Percentiles rank a stretch among this genome's conserved stretches.
These are phyloP conservation scores for Pandion haliaetus DNA, from an alignment of 2,113 vertebrate genomes.

Conservation along the genomic window DNA sequence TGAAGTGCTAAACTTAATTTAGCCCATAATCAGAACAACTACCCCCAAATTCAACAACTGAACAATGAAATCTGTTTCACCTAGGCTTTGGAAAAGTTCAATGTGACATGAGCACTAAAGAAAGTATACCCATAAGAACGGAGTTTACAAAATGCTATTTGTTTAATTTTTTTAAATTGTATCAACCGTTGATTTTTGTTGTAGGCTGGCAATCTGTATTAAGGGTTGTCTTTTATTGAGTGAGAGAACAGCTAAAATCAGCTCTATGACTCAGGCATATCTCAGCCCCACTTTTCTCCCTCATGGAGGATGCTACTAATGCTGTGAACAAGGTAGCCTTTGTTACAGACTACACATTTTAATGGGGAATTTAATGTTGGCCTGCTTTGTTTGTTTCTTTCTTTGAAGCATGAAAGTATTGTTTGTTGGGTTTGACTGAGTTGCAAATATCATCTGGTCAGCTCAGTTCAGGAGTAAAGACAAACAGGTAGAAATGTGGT, in stretches of 20 bases:
- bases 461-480: not conserved
- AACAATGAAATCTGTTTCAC: not conserved
- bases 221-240: not conserved
- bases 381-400: not conserved
- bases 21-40: not conserved
- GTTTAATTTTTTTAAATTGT: not conserved
- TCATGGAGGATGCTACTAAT: not conserved
- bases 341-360: not conserved
- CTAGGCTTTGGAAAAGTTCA: not conserved
- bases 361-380: not conserved
- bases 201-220: not conserved
- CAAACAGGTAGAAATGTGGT: not conserved
- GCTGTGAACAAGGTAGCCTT: not conserved
- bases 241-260: not conserved
- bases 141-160: not conserved
- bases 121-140: accelerated
- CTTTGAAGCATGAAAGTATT: not conserved
- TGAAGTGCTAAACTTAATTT: not conserved
- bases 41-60: not conserved
- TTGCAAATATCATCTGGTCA: not conserved
- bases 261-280: not conserved
- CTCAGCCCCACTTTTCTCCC: not conserved
- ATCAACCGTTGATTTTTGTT: not conserved
- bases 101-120: not conserved
- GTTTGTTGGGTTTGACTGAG: not conserved